Conservation (phyloP, 2,797 vertebrate species). For the Notoglanidium macrostoma region DNA sequence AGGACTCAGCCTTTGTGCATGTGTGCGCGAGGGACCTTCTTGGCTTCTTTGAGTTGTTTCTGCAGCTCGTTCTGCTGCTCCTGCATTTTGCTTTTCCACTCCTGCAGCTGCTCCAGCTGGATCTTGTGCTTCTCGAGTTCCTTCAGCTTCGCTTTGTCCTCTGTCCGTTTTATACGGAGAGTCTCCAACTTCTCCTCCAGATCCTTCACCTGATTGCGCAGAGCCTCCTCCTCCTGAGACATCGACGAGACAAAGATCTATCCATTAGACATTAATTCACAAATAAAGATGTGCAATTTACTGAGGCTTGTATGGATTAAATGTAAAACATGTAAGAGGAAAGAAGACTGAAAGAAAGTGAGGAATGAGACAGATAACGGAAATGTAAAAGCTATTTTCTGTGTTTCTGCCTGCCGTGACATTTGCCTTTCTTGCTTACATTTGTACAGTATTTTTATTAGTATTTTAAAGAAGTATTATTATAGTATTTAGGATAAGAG, state of each 20-base stretch:
- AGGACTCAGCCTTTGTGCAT: not conserved
- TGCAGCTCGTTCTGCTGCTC: constrained; percentile 95
- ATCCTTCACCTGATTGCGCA: constrained; percentile 89
- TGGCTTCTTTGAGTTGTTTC: constrained; percentile 92
- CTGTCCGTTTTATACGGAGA: constrained; percentile 87
- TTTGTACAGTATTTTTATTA: not conserved
- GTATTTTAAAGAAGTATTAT: not conserved
- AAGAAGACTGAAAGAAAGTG: not conserved
- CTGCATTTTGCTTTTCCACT: constrained; percentile 98
- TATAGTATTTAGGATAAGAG: not conserved
- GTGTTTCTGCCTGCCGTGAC: not conserved
- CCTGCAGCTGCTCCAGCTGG: constrained; percentile 97
- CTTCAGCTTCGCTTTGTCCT: constrained; percentile 95
- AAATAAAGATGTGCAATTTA: not conserved
- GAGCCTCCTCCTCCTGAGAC: constrained; percentile 88
- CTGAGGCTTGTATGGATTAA: too few species aligned
- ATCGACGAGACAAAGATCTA: not conserved
- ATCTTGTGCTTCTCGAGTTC: constrained; percentile 98
- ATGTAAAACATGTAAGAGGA: not conserved
- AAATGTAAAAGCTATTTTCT: not conserved
- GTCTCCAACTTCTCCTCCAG: constrained; percentile 97
- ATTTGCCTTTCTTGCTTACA: not conserved
- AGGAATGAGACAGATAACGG: not conserved
- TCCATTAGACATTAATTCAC: not conserved
- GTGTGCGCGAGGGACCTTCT: constrained; percentile 78